Evolutionary conservation across 2,113 vertebrate genomes (phyloP).

Genomic region (Opisthocomus hoazin): DNA sequence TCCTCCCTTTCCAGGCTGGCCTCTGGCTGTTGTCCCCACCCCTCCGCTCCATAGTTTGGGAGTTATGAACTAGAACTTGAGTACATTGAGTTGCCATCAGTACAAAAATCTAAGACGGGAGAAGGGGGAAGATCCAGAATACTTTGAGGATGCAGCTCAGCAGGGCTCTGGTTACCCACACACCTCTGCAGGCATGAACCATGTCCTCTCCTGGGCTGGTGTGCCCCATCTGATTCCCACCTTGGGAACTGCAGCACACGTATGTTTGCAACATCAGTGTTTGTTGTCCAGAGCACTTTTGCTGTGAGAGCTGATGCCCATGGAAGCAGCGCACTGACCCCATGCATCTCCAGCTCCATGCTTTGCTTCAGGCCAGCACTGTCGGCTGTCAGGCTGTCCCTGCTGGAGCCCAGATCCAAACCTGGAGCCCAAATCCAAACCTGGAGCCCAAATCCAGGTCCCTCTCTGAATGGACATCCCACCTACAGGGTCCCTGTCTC

Average conservation of each 20-base stretch:
- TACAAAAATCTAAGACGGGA: background rate
- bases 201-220: accelerated
- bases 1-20: background rate
- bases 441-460: no score
- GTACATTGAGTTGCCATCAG: background rate
- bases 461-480: no score
- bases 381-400: background rate
- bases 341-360: accelerated
- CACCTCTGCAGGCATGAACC: background rate
- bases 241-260: background rate
- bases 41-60: background rate
- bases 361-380: background rate
- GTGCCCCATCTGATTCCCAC: background rate
- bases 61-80: background rate
- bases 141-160: background rate
- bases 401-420: background rate
- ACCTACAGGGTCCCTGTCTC: background rate
- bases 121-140: background rate
- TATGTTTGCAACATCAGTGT: accelerated
- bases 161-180: background rate
- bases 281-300: background rate
- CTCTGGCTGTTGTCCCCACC: background rate
- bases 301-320: background rate
- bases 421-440: background rate
- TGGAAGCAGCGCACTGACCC: background rate